A percentile compares a stretch with the other conserved stretches of the same genome.
These are phyloP conservation scores for Protobothrops mucrosquamatus DNA, from an alignment of 2,113 vertebrate genomes.

Conservation along the genomic window DNA sequence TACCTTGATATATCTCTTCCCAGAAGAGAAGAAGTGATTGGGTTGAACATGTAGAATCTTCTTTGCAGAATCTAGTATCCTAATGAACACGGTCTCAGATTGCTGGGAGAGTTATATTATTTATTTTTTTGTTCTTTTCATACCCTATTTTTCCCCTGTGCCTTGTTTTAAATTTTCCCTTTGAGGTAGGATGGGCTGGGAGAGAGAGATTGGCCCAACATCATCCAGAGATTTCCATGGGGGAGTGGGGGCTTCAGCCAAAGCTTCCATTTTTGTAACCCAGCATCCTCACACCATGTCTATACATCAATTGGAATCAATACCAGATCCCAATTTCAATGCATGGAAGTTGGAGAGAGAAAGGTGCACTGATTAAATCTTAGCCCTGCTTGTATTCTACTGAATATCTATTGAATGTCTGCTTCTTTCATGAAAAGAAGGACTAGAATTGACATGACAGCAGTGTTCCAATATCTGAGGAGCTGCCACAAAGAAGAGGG, in stretches of 20 bases:
- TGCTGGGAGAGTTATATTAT: background rate
- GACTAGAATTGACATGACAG: too few relatives aligned
- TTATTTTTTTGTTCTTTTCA: background rate
- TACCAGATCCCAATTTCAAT: background rate
- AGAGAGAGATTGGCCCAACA: background rate
- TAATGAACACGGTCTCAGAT: background rate
- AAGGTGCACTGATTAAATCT: too few relatives aligned
- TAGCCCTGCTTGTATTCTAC: too few relatives aligned
- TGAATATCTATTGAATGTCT: too few relatives aligned
- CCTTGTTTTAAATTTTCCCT: background rate
- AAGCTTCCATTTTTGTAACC: background rate
- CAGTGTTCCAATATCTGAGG: too few relatives aligned
- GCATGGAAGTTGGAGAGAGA: too few relatives aligned
- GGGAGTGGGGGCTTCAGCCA: background rate
- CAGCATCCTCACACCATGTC: background rate
- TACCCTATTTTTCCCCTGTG: background rate
- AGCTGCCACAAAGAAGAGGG: too few relatives aligned
- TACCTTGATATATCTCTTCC: background rate
- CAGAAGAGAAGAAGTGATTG: background rate
- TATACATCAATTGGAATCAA: background rate
- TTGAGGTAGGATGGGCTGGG: background rate
- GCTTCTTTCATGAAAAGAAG: too few relatives aligned
- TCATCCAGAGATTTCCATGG: background rate
- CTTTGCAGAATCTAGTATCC: background rate
- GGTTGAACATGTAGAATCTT: background rate